Evolutionary conservation across 2,113 vertebrate genomes (phyloP).

Genomic region (human): DNA sequence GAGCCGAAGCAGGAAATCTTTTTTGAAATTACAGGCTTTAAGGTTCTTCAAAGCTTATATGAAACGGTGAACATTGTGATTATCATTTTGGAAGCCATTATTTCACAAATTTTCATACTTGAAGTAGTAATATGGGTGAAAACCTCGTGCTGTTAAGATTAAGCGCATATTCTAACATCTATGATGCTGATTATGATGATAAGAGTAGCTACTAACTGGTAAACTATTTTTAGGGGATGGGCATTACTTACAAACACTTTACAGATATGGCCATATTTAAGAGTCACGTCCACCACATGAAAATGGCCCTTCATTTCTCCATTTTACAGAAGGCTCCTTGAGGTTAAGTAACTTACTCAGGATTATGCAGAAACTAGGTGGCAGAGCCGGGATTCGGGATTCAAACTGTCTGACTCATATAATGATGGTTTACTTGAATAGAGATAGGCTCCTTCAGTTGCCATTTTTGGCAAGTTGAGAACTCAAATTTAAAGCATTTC

Average conservation of each 20-base stretch:
- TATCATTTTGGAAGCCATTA: background rate
- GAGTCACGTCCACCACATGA: background rate
- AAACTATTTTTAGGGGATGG: background rate
- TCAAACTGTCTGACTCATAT: background rate
- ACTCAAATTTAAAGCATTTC: background rate
- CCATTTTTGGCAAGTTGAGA: background rate
- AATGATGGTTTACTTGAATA: background rate
- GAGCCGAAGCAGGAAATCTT: background rate
- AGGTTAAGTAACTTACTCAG: background rate
- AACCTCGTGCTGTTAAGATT: background rate
- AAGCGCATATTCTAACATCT: background rate
- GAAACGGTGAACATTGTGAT: background rate
- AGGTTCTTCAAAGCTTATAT: background rate
- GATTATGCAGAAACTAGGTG: background rate
- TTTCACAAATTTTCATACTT: background rate
- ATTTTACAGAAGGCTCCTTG: background rate
- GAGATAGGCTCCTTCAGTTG: background rate
- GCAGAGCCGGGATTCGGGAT: background rate
- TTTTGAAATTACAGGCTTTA: background rate
- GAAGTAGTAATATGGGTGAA: background rate
- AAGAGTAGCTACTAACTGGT: background rate
- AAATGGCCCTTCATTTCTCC: background rate
- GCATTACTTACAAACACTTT: background rate
- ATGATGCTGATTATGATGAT: background rate
- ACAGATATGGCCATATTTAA: background rate